These are phyloP conservation scores for Glossophaga mutica DNA, from an alignment of 2,797 vertebrate genomes.

Conservation along the genomic window DNA sequence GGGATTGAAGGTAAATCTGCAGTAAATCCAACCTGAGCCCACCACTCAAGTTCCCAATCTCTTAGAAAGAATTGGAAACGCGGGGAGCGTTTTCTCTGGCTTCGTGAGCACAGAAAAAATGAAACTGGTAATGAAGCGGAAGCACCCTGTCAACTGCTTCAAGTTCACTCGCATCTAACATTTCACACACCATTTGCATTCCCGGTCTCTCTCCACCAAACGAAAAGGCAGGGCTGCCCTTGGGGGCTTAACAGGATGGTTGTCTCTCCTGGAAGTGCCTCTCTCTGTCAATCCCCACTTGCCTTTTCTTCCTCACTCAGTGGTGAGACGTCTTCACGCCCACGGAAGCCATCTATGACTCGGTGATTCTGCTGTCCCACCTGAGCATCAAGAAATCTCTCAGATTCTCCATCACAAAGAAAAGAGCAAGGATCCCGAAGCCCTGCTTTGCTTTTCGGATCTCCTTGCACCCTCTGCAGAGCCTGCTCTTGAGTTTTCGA, in stretches of 20 bases:
- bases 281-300: not conserved
- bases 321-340: not conserved
- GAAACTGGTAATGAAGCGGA: constrained; percentile 44
- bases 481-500: not conserved
- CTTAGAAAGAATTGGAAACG: not conserved
- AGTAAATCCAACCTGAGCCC: not conserved
- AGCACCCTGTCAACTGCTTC: not conserved
- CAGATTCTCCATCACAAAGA: not conserved
- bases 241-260: not conserved
- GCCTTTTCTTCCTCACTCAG: not conserved
- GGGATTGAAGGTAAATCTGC: not conserved
- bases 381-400: not conserved
- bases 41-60: not conserved
- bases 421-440: not conserved
- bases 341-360: not conserved
- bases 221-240: not conserved
- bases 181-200: constrained; percentile 41
- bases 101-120: not conserved
- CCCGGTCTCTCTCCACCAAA: not conserved
- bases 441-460: not conserved
- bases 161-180: constrained; percentile 44
- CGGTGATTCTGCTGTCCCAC: not conserved
- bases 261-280: not conserved
- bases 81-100: not conserved
- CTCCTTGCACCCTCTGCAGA: not conserved